phyloP scores from a whole-genome alignment of 2,888 invertebrate species.

The Blera fallax region DNA sequence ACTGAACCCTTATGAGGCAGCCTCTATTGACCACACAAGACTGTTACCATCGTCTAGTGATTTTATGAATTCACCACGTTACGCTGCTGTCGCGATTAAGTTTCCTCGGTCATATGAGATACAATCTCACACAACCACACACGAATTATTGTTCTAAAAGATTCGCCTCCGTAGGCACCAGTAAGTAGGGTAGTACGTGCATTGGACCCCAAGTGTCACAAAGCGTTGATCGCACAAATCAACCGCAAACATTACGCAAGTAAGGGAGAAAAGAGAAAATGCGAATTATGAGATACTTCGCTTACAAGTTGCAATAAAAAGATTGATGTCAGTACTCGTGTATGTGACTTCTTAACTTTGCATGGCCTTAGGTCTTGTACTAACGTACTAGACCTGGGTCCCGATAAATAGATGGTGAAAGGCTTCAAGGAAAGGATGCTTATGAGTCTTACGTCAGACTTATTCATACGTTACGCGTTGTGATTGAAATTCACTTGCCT shows the following conservation, averaged over 20 bases:
- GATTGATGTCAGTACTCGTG: neutral
- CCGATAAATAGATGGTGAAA: too few relatives aligned
- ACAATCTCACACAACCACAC: neutral
- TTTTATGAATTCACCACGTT: slow-evolving; percentile 30
- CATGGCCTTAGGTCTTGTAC: too few relatives aligned
- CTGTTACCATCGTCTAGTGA: slow-evolving; percentile 14
- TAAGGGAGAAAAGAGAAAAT: neutral
- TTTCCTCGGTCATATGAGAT: slow-evolving; percentile 42
- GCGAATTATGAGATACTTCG: neutral
- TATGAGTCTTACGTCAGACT: too few relatives aligned
- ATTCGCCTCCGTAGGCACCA: neutral
- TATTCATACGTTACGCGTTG: too few relatives aligned
- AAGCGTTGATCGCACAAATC: slow-evolving; percentile 38
- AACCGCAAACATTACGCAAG: slow-evolving; percentile 47
- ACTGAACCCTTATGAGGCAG: slow-evolving; percentile 23
- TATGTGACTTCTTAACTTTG: slow-evolving; percentile 5
- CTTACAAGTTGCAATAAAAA: neutral
- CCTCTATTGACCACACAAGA: slow-evolving; percentile 31
- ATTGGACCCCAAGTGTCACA: slow-evolving; percentile 43
- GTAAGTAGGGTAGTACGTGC: slow-evolving; percentile 36
- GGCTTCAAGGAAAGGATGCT: too few relatives aligned
- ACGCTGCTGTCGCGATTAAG: slow-evolving; percentile 22
- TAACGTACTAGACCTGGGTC: too few relatives aligned
- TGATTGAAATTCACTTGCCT: too few relatives aligned
- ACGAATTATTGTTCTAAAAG: neutral